Base-by-base conservation (phyloP, 2,888 invertebrate genomes). In the Bursaphelenchus okinawaensis region DNA sequence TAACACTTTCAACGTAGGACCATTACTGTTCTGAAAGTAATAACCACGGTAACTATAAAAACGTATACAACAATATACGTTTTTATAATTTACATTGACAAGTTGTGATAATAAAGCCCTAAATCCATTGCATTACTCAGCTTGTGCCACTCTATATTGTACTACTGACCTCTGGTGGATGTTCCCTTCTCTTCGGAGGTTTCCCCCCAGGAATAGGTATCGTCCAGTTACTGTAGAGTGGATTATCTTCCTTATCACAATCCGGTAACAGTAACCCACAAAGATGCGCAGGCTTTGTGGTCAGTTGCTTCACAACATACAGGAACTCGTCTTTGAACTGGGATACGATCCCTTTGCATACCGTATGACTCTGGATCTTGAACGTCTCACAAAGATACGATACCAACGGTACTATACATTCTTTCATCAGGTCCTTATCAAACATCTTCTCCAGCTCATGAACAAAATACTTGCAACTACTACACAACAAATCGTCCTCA, bases 251-350 rank as follows among this genome's bases (percentile, higher is more conserved):
- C 7, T 67, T 68, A 19, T 75, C 77, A 54, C 78, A 78, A 52
- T 73, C 76, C 52, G 63, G 40, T 7, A 78, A 68, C 4, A 79
- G 61, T 8, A 79, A 67, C 22, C 77, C 76, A 54, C 79, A 78
- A 12, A 77, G 52, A 58, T 79, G 72, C 56, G 69, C 66, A 0
- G 79, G 79, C 22, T 76, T 71, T 4, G 72, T 63, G 28, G 76
- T 56, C 24, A 79, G 68, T 55, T 75, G 65, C n/a, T 72, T 72
- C 51, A 75, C 16, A 7, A 79, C 75, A 51, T 72, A 79, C 31
- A 77, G 67, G 58, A 75, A 72, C 55, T 76, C 78, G n/a, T 75
- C 76, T 70, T 76, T 59, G 57, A 77, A 77, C 23, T 74, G 71
- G 3, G 65, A 63, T 22, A 71, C 65, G 23, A 77, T 76, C 22